Base-by-base conservation (phyloP, 2,113 vertebrate genomes). In the Oncorhynchus keta region DNA sequence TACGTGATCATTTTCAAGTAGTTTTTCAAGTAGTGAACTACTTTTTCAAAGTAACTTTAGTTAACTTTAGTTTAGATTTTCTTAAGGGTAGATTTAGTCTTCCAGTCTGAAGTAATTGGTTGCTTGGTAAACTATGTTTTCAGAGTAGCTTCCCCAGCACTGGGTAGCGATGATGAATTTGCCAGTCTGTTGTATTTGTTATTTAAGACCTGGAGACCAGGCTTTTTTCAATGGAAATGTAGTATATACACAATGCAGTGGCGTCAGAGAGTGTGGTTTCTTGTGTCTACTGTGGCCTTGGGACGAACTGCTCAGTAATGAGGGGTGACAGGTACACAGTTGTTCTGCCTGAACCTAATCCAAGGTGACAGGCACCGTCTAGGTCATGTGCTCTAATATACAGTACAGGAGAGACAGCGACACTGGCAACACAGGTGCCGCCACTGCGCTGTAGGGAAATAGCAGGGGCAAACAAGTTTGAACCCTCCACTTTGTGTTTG, bases 251-350 rank as follows among this genome's bases (percentile, higher is more conserved):
- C 18, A 32, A 9, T 9, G 20, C 28, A 22, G 22, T 51, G 14
- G 62, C 24, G 45, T 6, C 28, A 24, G 30, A 9, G n/a, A 68
- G 49, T 7, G 28, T 55, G 70, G 49, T 22, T 32, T 39, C 1
- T 24, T 20, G 39, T 55, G 13, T 45, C 16, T 64, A 16, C 22
- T 18, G 2, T 20, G 28, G 22, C 62, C 26, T 55, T 24, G 13
- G 61, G 13, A 49, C 0, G 26, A 3, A 6, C 14, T 66, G 14
- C 22, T n/a, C 66, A 8, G 26, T 59, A 59, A 74, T 71, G 26
- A 3, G 16, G 45, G 28, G 14, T 74, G 72, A 72, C 71, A 74
- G 70, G 45, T 76, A 69, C 64, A 61, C 11, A 20, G 65, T 32
- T 26, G 45, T 48, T 64, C 30, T 13, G 6, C 73, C 39, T 73